Conservation (phyloP, 2,797 vertebrate species). For the Anas bernieri region DNA sequence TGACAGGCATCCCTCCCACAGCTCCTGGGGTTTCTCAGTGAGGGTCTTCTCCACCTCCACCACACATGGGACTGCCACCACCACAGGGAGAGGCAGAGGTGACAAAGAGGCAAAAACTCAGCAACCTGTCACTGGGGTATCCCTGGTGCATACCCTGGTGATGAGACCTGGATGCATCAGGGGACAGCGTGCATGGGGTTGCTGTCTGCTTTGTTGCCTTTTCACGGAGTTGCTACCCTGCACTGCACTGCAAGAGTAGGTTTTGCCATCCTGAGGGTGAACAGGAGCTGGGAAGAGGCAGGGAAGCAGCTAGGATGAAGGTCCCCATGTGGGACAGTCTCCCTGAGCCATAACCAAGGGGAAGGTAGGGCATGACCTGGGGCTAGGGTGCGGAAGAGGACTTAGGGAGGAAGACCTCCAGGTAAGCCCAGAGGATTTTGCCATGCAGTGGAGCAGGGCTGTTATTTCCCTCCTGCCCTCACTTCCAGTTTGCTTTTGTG, state of each 20-base stretch:
- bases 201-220: neutral
- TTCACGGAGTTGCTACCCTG: neutral
- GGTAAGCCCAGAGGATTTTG: neutral
- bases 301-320: neutral
- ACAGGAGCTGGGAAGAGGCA: neutral
- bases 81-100: neutral
- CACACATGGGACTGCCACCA: neutral
- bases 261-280: neutral
- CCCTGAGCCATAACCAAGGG: neutral
- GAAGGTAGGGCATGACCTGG: fast-evolving
- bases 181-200: fast-evolving
- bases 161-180: neutral
- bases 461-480: neutral
- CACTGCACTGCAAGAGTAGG: fast-evolving
- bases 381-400: neutral
- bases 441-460: neutral
- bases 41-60: neutral
- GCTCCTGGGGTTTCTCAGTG: neutral
- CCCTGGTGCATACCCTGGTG: fast-evolving
- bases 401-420: neutral
- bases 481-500: neutral
- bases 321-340: fast-evolving
- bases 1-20: neutral
- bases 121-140: neutral
- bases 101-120: neutral